Conservation (phyloP, 64 coral and sea anemone genomes). For the Stylophora pistillata region DNA sequence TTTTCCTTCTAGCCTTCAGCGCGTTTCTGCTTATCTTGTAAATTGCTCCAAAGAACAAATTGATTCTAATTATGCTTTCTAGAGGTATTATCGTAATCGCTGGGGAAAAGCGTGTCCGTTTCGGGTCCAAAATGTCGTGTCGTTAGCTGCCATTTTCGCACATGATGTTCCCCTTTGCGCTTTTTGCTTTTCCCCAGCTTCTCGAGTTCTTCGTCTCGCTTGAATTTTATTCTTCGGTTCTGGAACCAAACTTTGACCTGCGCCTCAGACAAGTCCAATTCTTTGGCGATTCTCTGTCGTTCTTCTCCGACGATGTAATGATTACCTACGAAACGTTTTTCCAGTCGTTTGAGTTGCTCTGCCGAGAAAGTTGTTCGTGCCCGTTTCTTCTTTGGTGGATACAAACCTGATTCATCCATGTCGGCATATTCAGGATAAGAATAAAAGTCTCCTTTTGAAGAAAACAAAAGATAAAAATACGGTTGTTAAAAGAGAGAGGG, state of each 20-base stretch:
- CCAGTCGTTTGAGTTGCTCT: constrained; percentile 91
- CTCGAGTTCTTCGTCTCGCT: constrained; percentile 94
- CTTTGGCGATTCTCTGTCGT: constrained; percentile 94
- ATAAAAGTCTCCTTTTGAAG: constrained; percentile 35
- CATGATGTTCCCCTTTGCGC: constrained; percentile 94
- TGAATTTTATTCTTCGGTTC: constrained; percentile 97
- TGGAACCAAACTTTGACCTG: constrained; percentile 99
- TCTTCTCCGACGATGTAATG: constrained; percentile 99
- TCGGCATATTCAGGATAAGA: constrained; percentile 56
- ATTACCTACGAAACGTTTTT: constrained; percentile 93
- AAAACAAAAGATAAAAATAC: not conserved
- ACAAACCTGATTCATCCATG: constrained; percentile 60
- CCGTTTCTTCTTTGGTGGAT: constrained; percentile 78
- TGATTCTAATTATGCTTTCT: constrained; percentile 71
- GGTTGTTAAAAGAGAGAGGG: too few species aligned
- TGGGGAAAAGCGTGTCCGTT: constrained; percentile 76
- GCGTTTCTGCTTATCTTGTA: constrained; percentile 38
- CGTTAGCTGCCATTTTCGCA: constrained; percentile 94
- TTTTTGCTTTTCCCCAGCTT: constrained; percentile 87
- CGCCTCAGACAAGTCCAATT: constrained; percentile 93
- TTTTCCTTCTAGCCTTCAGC: constrained; percentile 28
- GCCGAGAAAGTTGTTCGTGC: constrained; percentile 90
- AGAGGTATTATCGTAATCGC: constrained; percentile 53
- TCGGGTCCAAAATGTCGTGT: constrained; percentile 91
- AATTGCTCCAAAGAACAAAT: constrained; percentile 55